Evolutionary conservation across 2,888 invertebrate species (phyloP).

Genomic region (Drosophila anomalipes): DNA sequence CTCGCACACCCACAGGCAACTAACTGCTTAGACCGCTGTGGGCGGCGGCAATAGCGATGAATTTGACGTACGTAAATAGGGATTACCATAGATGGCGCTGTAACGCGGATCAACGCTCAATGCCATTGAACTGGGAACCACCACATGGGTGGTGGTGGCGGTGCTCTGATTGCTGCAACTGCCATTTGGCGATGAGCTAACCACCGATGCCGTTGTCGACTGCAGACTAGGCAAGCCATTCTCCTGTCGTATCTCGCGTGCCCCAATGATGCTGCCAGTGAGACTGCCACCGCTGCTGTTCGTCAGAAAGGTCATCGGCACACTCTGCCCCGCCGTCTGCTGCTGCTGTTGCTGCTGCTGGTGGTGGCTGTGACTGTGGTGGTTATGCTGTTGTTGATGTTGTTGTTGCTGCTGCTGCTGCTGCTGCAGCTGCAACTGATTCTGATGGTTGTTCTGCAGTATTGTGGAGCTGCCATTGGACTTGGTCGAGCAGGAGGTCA

Average conservation of each 20-base stretch:
- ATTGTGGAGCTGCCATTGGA: constrained; percentile 83
- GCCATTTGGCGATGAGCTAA: constrained; percentile 85
- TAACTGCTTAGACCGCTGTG: constrained; percentile 85
- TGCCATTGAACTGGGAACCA: constrained; percentile 76
- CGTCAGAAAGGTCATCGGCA: constrained; percentile 84
- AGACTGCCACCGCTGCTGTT: constrained; percentile 82
- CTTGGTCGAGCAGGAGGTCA: constrained; percentile 84
- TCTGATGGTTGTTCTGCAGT: constrained; percentile 82
- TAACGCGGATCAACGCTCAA: constrained; percentile 92
- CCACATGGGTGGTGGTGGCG: constrained; percentile 82
- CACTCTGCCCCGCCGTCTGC: constrained; percentile 61
- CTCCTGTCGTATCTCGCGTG: constrained; percentile 84
- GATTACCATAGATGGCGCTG: constrained; percentile 95
- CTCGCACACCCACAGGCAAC: background rate
- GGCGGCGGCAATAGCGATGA: constrained; percentile 87
- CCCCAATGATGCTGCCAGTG: constrained; percentile 84
- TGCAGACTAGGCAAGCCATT: constrained; percentile 85
- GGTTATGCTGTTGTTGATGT: constrained; percentile 63
- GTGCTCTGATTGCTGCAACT: constrained; percentile 85
- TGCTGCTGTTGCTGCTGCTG: constrained; percentile 76
- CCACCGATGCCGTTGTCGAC: constrained; percentile 84
- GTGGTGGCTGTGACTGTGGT: constrained; percentile 61
- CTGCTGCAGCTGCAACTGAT: constrained; percentile 80
- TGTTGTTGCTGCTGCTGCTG: constrained; percentile 76
- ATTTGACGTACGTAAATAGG: constrained; percentile 91